phyloP scores from a whole-genome alignment of 2,797 vertebrate species.

The Triplophysa bombifrons region DNA sequence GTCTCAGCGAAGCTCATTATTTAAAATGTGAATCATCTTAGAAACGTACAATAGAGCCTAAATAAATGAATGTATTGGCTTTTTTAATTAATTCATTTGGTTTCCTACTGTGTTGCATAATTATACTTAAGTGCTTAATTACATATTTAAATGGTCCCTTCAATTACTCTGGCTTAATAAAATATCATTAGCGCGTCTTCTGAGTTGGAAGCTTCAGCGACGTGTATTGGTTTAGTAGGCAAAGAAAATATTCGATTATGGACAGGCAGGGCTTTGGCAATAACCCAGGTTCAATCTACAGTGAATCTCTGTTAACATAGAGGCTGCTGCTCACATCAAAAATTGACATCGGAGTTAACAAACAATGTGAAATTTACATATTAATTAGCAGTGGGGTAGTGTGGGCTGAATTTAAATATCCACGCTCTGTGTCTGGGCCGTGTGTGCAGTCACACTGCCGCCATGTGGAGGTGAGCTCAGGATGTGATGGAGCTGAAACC shows the following conservation, averaged over 20 bases:
- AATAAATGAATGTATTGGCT: constrained; percentile 89
- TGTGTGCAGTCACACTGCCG: constrained; percentile 69
- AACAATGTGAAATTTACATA: constrained; percentile 83
- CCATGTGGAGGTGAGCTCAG: constrained; percentile 66
- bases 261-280: constrained; percentile 70
- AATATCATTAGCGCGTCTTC: constrained; percentile 88
- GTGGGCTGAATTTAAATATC: constrained; percentile 77
- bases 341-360: constrained; percentile 79
- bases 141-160: constrained; percentile 95
- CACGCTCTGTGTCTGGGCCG: constrained; percentile 41
- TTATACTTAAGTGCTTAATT: constrained; percentile 95
- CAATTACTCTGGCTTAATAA: constrained; percentile 93
- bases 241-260: constrained; percentile 81
- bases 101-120: constrained; percentile 89
- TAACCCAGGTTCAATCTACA: constrained; percentile 74
- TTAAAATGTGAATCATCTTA: constrained; percentile 82
- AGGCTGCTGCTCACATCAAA: constrained; percentile 77
- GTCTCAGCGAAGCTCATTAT: constrained; percentile 73
- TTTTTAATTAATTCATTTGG: constrained; percentile 91
- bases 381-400: constrained; percentile 78
- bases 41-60: constrained; percentile 85
- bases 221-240: constrained; percentile 75
- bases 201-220: constrained; percentile 85
- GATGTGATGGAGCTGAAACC: constrained; percentile 54
- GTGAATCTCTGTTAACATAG: constrained; percentile 84